A percentile compares a stretch with the other conserved stretches of the same genome.
Evolutionary conservation across 2,797 vertebrate species (phyloP).

Genomic region (Ataeniobius toweri): DNA sequence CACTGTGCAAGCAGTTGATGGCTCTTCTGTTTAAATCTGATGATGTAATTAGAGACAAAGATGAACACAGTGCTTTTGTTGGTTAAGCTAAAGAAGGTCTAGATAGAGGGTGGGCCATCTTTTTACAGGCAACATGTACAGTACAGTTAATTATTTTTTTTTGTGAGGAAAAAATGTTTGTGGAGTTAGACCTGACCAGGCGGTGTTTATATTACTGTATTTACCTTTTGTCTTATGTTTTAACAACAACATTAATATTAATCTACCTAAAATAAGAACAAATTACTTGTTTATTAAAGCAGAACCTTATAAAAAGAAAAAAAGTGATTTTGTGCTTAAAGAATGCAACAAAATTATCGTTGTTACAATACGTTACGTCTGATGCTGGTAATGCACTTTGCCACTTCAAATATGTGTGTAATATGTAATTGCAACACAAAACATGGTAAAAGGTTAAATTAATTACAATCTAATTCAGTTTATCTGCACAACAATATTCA

Average conservation of each 20-base stretch:
- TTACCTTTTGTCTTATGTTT: background rate
- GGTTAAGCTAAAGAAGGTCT: slow-evolving; percentile 84
- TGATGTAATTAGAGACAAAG: slow-evolving; percentile 93
- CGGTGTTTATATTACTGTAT: background rate
- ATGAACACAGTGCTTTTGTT: slow-evolving; percentile 83
- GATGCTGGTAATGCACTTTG: background rate
- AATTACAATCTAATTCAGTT: background rate
- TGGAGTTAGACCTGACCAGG: slow-evolving; percentile 23
- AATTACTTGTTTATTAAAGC: background rate
- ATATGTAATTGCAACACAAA: background rate
- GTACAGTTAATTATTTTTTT: slow-evolving; percentile 55
- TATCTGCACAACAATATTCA: background rate
- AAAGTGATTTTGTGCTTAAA: background rate
- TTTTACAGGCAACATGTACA: slow-evolving; percentile 50
- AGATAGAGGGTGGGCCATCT: slow-evolving; percentile 47
- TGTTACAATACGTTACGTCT: background rate
- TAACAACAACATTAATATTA: background rate
- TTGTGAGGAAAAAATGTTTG: slow-evolving; percentile 29
- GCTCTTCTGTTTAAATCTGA: slow-evolving; percentile 86
- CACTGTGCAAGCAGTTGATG: slow-evolving; percentile 84
- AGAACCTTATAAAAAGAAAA: background rate
- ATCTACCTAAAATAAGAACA: background rate
- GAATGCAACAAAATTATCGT: background rate
- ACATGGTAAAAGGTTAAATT: background rate
- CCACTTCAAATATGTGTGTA: background rate